Evolutionary conservation across 2,797 vertebrate genomes (phyloP).

Genomic region (Sphenopsis melanotis): DNA sequence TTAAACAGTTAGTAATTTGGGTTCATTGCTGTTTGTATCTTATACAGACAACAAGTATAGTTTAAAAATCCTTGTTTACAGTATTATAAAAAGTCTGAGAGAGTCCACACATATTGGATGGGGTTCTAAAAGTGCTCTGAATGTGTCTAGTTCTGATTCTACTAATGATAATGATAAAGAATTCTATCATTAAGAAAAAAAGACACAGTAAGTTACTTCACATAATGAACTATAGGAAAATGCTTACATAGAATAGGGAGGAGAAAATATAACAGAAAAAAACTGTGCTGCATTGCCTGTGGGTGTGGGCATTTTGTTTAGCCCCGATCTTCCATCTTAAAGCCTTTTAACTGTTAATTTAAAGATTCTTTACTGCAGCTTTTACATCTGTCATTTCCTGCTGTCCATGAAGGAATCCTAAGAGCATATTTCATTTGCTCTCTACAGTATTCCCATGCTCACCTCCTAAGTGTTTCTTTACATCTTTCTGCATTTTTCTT

Average conservation of each 20-base stretch:
- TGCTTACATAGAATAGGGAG: not conserved
- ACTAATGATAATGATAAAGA: not conserved
- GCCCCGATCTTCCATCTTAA: not conserved
- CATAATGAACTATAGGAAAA: not conserved
- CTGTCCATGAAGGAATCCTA: not conserved
- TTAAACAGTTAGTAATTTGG: not conserved
- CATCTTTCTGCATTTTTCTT: not conserved
- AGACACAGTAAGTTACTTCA: not conserved
- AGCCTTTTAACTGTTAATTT: not conserved
- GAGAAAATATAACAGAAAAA: not conserved
- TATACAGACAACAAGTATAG: not conserved
- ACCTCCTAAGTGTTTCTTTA: not conserved
- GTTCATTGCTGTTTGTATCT: not conserved
- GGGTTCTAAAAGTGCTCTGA: not conserved
- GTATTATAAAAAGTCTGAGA: not conserved
- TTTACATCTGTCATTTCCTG: not conserved
- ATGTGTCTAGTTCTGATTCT: not conserved
- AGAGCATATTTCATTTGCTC: not conserved
- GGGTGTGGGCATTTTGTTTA: not conserved
- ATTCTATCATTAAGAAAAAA: not conserved
- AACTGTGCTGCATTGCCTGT: not conserved
- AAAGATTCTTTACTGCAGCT: not conserved
- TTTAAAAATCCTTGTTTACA: not conserved
- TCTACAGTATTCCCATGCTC: not conserved
- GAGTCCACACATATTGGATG: not conserved